These are phyloP conservation scores for Ornithorhynchus anatinus DNA, from an alignment of 2,113 vertebrate species.

Conservation along the genomic window DNA sequence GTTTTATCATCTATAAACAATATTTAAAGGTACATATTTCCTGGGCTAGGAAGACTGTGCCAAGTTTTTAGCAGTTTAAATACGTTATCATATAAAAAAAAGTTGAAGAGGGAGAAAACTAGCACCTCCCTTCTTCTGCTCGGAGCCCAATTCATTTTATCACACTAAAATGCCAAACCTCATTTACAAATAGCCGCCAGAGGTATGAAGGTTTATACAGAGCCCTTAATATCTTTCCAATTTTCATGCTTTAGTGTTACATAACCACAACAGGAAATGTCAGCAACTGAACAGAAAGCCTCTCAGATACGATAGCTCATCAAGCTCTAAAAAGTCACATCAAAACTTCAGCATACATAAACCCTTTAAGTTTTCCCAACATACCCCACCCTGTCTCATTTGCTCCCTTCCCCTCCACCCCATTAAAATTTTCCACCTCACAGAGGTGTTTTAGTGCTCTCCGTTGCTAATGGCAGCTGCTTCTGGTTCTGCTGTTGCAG, in stretches of 20 bases:
- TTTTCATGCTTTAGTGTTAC: constrained; percentile 50
- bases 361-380: constrained; percentile 51
- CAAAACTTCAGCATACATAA: constrained; percentile 59
- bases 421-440: constrained; percentile 52
- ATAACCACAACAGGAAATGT: constrained; percentile 46
- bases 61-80: constrained; percentile 43
- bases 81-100: constrained; percentile 31
- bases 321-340: constrained; percentile 57
- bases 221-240: constrained; percentile 49
- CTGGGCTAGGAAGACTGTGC: constrained; percentile 20
- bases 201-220: constrained; percentile 39
- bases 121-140: background rate
- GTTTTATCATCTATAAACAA: constrained; percentile 3
- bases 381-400: constrained; percentile 18
- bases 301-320: constrained; percentile 38
- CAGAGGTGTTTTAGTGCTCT: constrained; percentile 72
- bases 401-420: background rate
- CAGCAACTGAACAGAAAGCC: constrained; percentile 47
- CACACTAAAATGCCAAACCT: constrained; percentile 22
- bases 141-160: constrained; percentile 22
- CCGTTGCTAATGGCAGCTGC: constrained; percentile 83
- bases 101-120: constrained; percentile 15
- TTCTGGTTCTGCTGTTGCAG: constrained; percentile 74
- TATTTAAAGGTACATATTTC: constrained; percentile 10
- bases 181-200: constrained; percentile 34